Conservation (phyloP, 2,797 vertebrate species). For the Manis javanica region DNA sequence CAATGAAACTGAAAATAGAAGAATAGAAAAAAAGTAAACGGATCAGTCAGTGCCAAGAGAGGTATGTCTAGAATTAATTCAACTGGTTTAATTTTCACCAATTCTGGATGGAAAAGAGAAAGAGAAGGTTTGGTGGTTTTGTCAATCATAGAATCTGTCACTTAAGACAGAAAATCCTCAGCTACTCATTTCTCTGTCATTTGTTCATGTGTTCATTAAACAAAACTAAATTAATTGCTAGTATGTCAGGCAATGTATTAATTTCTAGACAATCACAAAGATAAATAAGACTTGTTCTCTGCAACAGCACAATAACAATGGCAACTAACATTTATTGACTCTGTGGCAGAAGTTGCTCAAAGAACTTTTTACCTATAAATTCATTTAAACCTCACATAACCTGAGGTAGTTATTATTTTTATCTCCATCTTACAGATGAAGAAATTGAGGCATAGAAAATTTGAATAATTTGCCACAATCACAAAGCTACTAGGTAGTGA, state of each 20-base stretch:
- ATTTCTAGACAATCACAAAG: constrained; percentile 10
- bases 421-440: not conserved
- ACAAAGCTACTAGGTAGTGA: not conserved
- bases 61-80: not conserved
- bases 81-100: not conserved
- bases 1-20: not conserved
- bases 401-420: not conserved
- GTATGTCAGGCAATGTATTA: not conserved
- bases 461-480: not conserved
- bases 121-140: not conserved
- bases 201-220: not conserved
- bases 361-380: not conserved
- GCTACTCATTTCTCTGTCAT: not conserved
- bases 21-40: not conserved
- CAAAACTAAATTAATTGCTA: not conserved
- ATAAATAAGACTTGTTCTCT: not conserved
- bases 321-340: not conserved
- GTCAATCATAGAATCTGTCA: not conserved
- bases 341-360: not conserved
- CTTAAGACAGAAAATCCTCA: not conserved
- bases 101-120: not conserved
- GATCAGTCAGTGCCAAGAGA: not conserved
- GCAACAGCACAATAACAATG: not conserved
- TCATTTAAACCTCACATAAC: not conserved
- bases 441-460: not conserved